These are phyloP conservation scores for Heliothis subflexa DNA, from an alignment of 1,140 invertebrate genomes.

Conservation along the genomic window DNA sequence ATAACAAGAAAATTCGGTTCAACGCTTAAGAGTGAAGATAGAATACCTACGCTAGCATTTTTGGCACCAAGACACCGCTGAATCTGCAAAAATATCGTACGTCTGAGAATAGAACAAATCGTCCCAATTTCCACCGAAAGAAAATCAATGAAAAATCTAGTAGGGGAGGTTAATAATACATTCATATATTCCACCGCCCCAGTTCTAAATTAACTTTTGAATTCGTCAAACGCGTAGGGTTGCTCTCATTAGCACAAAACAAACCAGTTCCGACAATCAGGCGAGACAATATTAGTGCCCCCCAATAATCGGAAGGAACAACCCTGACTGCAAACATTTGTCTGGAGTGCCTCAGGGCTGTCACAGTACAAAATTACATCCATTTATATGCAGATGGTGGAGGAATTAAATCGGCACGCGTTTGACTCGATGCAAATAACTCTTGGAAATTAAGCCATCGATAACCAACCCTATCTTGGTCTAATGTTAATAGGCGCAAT, in stretches of 20 bases:
- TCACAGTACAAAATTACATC: conserved; percentile 78
- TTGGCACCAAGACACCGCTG: not conserved
- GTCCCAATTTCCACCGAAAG: conserved; percentile 17
- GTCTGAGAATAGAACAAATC: conserved; percentile 16
- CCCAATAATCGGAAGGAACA: conserved; percentile 49
- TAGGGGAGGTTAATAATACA: conserved; percentile 33
- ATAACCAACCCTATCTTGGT: conserved; percentile 58
- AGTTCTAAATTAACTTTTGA: conserved; percentile 48
- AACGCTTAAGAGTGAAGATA: not conserved
- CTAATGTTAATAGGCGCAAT: conserved; percentile 46
- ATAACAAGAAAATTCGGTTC: not conserved
- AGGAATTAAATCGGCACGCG: conserved; percentile 65
- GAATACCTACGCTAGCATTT: not conserved
- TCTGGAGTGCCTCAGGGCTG: conserved; percentile 71
- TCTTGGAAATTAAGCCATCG: conserved; percentile 79
- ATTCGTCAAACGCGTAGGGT: conserved; percentile 48
- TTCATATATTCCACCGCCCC: conserved; percentile 47
- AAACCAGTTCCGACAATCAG: conserved; percentile 49
- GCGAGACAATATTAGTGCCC: conserved; percentile 50
- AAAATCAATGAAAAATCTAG: conserved; percentile 41
- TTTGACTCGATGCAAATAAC: conserved; percentile 78
- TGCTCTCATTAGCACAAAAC: conserved; percentile 61
- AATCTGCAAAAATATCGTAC: not conserved
- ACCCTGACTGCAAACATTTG: conserved; percentile 68
- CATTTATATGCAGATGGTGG: conserved; percentile 80